Evolutionary conservation across 2,113 vertebrate genomes (phyloP), one percentile per base, ranked within the genome.

Genomic region (Gopherus evgoodei): DNA sequence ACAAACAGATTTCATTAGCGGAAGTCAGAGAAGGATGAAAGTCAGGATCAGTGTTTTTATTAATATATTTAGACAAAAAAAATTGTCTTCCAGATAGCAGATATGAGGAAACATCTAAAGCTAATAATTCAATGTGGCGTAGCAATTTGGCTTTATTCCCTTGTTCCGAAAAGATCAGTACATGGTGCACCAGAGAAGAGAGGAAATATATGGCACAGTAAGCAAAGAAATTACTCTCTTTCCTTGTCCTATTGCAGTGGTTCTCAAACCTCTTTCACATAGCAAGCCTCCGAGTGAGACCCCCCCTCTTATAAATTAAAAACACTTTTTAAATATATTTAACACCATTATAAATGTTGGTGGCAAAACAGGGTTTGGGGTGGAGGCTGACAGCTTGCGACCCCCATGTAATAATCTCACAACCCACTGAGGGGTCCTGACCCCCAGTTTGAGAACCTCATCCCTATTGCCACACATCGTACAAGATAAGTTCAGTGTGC

Each of bases 1-100:
- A 93, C 35, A 44, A 86, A 69, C 4, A 90, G 50, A 42, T 78
- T 83, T 90, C 88, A 96, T 93, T 89, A 93, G 8, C 24, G 89
- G 31, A 89, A 96, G 49, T 11, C 35, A 49, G 52, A 84, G 1
- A 5, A 50, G 57, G 35, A 42, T 9, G 9, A 88, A 76, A 22
- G 59, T 11, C 22, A 81, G 84, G 54, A 11, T 5, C 22, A 35
- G 90, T 75, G 19, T 24, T 27, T 94, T 29, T 78, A 8, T 25
- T 92, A n/a, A 76, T 84, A 59, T 7, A 78, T 21, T 88, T 87
- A 62, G 90, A 22, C 11, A 52, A 86, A 93, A 78, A 0, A 82
- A 35, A 84, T 17, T 38, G 81, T 29, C 11, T 31, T n/a, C 21
- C 54, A 31, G 81, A 86, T 59, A 56, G 12, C 79, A 31, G 8